These are phyloP conservation scores for Centruroides sculpturatus DNA, from an alignment of 1,140 invertebrate genomes.

Conservation along the genomic window DNA sequence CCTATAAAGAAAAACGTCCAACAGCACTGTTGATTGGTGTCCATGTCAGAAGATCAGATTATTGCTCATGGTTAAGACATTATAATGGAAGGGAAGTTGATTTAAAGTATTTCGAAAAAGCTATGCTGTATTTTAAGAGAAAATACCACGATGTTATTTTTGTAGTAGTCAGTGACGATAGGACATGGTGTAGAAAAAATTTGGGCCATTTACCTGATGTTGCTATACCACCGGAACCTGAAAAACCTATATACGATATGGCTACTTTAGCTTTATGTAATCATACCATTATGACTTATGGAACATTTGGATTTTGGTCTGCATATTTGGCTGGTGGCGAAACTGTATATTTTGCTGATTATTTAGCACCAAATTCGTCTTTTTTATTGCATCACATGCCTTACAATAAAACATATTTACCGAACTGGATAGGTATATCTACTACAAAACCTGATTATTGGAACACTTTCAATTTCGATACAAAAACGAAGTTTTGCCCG, in stretches of 20 bases:
- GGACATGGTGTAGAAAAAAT: slow-evolving; percentile 37
- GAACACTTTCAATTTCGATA: neutral
- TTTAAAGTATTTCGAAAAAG: slow-evolving; percentile 36
- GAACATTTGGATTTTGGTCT: slow-evolving; percentile 51
- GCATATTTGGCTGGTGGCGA: slow-evolving; percentile 45
- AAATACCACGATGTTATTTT: slow-evolving; percentile 37
- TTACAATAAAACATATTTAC: slow-evolving; percentile 10
- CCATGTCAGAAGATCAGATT: slow-evolving; percentile 45
- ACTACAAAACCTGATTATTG: slow-evolving; percentile 5
- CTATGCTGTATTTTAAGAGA: slow-evolving; percentile 39
- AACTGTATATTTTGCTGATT: slow-evolving; percentile 23
- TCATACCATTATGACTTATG: slow-evolving; percentile 51
- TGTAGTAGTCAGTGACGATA: slow-evolving; percentile 45
- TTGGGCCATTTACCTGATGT: slow-evolving; percentile 21
- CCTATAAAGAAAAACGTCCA: too few relatives aligned
- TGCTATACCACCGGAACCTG: neutral
- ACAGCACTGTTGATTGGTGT: slow-evolving; percentile 35
- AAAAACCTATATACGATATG: slow-evolving; percentile 22
- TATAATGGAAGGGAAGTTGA: slow-evolving; percentile 34
- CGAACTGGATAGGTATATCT: slow-evolving; percentile 10
- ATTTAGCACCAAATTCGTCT: slow-evolving; percentile 2
- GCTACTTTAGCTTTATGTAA: slow-evolving; percentile 43
- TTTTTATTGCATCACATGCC: neutral
- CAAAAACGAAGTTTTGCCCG: too few relatives aligned
- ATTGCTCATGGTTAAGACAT: slow-evolving; percentile 37